These are phyloP conservation scores for Mixornis gularis DNA, from an alignment of 2,113 vertebrate species.

Conservation along the genomic window DNA sequence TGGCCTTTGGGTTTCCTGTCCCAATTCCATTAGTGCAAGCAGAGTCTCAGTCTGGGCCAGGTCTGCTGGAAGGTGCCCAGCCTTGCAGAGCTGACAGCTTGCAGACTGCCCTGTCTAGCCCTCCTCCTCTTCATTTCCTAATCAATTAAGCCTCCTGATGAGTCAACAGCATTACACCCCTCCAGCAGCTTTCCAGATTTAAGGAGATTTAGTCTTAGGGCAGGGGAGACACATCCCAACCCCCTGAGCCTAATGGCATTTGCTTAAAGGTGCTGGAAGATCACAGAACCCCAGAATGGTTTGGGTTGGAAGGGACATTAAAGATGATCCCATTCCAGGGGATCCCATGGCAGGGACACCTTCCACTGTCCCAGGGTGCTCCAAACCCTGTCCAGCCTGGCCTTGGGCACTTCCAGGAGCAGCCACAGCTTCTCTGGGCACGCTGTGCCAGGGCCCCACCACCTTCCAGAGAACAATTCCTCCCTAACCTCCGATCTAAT, in stretches of 20 bases:
- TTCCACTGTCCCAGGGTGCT: not conserved
- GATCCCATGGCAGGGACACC: not conserved
- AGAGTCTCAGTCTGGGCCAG: not conserved
- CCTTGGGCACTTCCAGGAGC: not conserved
- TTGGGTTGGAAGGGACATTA: not conserved
- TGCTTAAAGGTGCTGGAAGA: not conserved
- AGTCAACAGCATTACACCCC: slow-evolving; percentile 9
- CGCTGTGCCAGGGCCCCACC: not conserved
- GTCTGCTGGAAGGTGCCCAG: not conserved
- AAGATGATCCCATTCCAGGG: not conserved
- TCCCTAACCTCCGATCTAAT: not conserved
- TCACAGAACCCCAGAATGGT: not conserved
- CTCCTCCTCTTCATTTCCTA: not conserved
- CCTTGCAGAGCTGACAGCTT: not conserved
- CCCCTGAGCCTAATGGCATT: not conserved
- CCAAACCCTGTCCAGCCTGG: not conserved
- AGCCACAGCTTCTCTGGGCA: not conserved
- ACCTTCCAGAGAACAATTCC: not conserved
- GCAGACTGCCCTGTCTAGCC: not conserved
- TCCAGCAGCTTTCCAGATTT: not conserved
- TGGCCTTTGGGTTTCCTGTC: not conserved
- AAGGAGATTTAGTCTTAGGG: not conserved
- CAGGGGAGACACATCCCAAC: not conserved
- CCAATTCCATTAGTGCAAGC: not conserved
- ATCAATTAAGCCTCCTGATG: slow-evolving; percentile 11